Evolutionary conservation across 2,113 vertebrate genomes (phyloP).

Genomic region (Ascaphus truei): DNA sequence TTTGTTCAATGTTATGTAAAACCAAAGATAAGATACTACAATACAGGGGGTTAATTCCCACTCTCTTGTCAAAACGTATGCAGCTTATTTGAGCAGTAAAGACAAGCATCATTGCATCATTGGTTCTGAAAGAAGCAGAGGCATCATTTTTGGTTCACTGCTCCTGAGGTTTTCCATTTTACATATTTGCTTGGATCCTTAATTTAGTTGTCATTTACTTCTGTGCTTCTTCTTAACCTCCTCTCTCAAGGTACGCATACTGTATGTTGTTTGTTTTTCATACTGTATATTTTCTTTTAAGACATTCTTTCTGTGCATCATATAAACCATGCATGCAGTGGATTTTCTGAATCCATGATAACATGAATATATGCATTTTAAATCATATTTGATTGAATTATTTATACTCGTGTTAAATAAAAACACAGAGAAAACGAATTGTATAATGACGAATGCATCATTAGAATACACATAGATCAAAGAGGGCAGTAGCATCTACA

Average conservation of each 20-base stretch:
- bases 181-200: not conserved
- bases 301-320: too few relatives aligned
- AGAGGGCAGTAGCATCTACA: too few relatives aligned
- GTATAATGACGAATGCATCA: too few relatives aligned
- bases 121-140: not conserved
- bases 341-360: too few relatives aligned
- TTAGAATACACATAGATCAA: too few relatives aligned
- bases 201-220: constrained; percentile 56
- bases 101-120: constrained; percentile 3
- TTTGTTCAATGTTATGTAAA: too few relatives aligned
- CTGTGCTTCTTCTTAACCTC: constrained; percentile 51
- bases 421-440: too few relatives aligned
- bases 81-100: not conserved
- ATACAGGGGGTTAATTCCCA: not conserved
- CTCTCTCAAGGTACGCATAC: constrained; percentile 53
- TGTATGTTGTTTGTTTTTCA: constrained; percentile 11
- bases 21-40: too few relatives aligned
- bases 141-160: not conserved
- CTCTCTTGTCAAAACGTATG: not conserved
- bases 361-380: too few relatives aligned
- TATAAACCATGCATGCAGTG: too few relatives aligned
- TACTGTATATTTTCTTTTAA: constrained; percentile 34
- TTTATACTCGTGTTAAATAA: too few relatives aligned
- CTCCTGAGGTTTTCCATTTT: not conserved
- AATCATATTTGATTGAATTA: too few relatives aligned